Evolutionary conservation across 1,140 invertebrate genomes (phyloP).

Genomic region (Spodoptera frugiperda): DNA sequence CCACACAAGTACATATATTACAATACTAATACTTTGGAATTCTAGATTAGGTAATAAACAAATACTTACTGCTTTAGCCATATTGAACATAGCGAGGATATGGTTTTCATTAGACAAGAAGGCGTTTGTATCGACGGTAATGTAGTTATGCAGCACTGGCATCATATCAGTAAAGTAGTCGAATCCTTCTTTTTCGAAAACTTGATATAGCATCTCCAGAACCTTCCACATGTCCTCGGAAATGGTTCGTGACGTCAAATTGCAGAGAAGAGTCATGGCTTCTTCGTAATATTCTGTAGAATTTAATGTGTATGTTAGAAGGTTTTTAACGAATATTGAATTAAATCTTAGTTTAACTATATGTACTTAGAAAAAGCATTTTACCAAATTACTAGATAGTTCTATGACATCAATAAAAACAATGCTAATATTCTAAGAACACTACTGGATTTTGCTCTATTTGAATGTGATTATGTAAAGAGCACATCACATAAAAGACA

Average conservation of each 20-base stretch:
- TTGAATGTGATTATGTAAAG: too few relatives aligned
- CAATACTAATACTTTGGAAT: too few relatives aligned
- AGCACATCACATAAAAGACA: too few relatives aligned
- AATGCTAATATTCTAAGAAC: not conserved
- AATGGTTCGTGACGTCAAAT: conserved; percentile 95
- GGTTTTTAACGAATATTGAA: not conserved
- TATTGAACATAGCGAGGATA: conserved; percentile 96
- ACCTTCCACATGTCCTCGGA: conserved; percentile 98
- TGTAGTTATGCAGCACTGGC: conserved; percentile 98
- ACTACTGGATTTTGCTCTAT: too few relatives aligned
- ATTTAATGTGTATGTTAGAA: conserved; percentile 51
- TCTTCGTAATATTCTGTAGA: conserved; percentile 97
- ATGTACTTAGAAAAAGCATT: too few relatives aligned
- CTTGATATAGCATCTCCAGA: conserved; percentile 90
- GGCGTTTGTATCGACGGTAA: conserved; percentile 97
- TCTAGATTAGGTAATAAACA: not conserved
- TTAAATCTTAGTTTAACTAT: too few relatives aligned
- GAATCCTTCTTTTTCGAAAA: conserved; percentile 97
- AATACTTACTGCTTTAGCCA: conserved; percentile 95
- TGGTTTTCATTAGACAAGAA: conserved; percentile 97
- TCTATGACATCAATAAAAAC: too few relatives aligned
- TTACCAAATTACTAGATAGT: too few relatives aligned
- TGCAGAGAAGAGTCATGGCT: conserved; percentile 96
- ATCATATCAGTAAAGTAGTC: conserved; percentile 99
- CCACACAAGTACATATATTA: too few relatives aligned